Evolutionary conservation across 2,797 vertebrate species (phyloP).

Genomic region (Otolemur crassicaudatus): DNA sequence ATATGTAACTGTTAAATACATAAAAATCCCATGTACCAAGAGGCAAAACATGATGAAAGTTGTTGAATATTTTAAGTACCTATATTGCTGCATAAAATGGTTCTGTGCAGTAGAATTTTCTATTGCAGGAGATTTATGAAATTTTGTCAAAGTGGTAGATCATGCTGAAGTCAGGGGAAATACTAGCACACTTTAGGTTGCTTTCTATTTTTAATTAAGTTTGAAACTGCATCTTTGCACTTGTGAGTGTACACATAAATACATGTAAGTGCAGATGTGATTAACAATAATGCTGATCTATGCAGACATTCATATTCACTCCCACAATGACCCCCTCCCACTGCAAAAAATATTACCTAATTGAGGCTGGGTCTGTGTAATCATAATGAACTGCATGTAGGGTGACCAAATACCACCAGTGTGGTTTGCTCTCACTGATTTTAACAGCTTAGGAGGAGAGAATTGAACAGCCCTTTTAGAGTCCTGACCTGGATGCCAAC

Average conservation of each 20-base stretch:
- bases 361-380: slow-evolving; percentile 36
- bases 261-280: slow-evolving; percentile 61
- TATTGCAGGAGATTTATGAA: slow-evolving; percentile 81
- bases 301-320: slow-evolving; percentile 62
- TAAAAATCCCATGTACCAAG: slow-evolving; percentile 83
- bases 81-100: slow-evolving; percentile 83
- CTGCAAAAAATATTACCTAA: slow-evolving; percentile 55
- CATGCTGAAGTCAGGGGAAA: slow-evolving; percentile 83
- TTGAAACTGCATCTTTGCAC: slow-evolving; percentile 77
- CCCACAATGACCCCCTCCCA: slow-evolving; percentile 50
- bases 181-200: slow-evolving; percentile 74
- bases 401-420: not conserved
- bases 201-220: slow-evolving; percentile 85
- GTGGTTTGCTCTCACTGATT: not conserved
- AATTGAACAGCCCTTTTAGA: not conserved
- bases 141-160: slow-evolving; percentile 83
- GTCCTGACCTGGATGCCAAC: not conserved
- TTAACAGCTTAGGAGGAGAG: not conserved
- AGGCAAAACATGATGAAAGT: slow-evolving; percentile 85
- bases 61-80: slow-evolving; percentile 85
- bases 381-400: not conserved
- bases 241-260: slow-evolving; percentile 76
- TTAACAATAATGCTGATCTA: slow-evolving; percentile 75
- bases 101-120: slow-evolving; percentile 81
- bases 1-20: slow-evolving; percentile 83